Percentiles rank a stretch among this genome's conserved stretches.
Conservation (phyloP, 2,888 invertebrate species). For the Sialis lutaria region DNA sequence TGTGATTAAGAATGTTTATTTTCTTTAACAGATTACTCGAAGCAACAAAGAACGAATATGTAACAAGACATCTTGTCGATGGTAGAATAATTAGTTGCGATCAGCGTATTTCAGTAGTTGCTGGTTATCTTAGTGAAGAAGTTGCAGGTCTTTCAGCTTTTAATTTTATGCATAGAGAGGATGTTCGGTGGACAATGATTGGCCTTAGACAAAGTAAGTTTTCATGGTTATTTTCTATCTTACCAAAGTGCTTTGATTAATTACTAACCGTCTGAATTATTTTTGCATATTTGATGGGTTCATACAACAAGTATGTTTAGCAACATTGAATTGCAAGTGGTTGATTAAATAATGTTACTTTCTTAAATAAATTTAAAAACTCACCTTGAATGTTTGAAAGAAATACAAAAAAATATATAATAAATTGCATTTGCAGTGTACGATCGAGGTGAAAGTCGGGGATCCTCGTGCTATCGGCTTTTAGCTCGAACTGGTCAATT, state of each 20-base stretch:
- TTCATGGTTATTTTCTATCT: slow-evolving; percentile 3
- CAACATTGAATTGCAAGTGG: no score
- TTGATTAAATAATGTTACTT: not conserved
- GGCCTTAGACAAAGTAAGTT: slow-evolving; percentile 66
- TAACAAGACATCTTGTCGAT: slow-evolving; percentile 76
- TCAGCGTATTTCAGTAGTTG: slow-evolving; percentile 74
- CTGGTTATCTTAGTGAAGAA: slow-evolving; percentile 80
- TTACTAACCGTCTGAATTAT: not conserved
- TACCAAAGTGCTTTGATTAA: slow-evolving; percentile 3
- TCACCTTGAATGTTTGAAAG: not conserved
- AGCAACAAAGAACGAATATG: slow-evolving; percentile 66
- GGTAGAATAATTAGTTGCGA: slow-evolving; percentile 81
- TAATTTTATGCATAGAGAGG: slow-evolving; percentile 77
- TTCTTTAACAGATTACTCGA: slow-evolving; percentile 28
- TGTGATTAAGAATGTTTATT: no score
- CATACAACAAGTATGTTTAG: not conserved
- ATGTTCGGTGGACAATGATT: slow-evolving; percentile 76
- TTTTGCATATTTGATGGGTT: not conserved
- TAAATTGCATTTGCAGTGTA: slow-evolving; percentile 40
- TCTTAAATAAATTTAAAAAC: not conserved
- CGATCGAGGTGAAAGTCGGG: slow-evolving; percentile 64
- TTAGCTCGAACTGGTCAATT: slow-evolving; percentile 68
- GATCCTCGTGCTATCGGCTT: slow-evolving; percentile 73
- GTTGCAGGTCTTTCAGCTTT: slow-evolving; percentile 78
- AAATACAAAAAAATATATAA: no score